Evolutionary conservation across 2,113 vertebrate genomes (phyloP), one percentile per base, ranked within the genome.

Genomic region (Lathamus discolor): DNA sequence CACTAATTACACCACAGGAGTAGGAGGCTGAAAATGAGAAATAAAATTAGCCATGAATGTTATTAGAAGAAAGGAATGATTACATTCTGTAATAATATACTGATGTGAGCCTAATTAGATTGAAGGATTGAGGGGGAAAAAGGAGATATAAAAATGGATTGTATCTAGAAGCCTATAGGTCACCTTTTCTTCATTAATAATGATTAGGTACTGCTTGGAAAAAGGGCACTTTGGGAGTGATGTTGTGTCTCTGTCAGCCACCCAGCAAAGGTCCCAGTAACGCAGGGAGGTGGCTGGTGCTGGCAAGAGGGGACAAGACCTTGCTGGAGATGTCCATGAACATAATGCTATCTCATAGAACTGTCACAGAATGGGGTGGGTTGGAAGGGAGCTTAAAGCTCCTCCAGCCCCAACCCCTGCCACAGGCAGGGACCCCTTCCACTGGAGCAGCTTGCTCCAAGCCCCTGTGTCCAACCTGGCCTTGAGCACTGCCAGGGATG

Each of bases 11-110:
- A 97, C 97, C 96, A 96, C 96, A 96, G 98, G 97, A 97, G 98
- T 97, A 97, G 98, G 97, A 98, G 97, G 95, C 97, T 98, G 98
- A 97, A 98, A 97, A 98, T 97, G 98, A 98, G 98, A 98, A 98
- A 98, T 98, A 98, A 97, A 98, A 98, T 98, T 97, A 98, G 98
- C 97, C 95, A 96, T 98, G 95, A 98, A 98, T 98, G 98, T 97
- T 98, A 98, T 98, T 98, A 98, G 97, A 97, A 97, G 97, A 98
- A 99, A 98, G 96, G 97, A 98, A 98, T 98, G 97, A 98, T 98
- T 98, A 98, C 97, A 92, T 98, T 98, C 98, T 62, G 79, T 97
- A 98, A 98, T 98, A 98, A 99, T 98, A 98, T 95, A 97, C 97
- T 98, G 97, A 98, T 98, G 98, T 98, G 98, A 97, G 96, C 94